These are phyloP conservation scores for Tangara arthus DNA, from an alignment of 2,797 vertebrate genomes.

Conservation along the genomic window DNA sequence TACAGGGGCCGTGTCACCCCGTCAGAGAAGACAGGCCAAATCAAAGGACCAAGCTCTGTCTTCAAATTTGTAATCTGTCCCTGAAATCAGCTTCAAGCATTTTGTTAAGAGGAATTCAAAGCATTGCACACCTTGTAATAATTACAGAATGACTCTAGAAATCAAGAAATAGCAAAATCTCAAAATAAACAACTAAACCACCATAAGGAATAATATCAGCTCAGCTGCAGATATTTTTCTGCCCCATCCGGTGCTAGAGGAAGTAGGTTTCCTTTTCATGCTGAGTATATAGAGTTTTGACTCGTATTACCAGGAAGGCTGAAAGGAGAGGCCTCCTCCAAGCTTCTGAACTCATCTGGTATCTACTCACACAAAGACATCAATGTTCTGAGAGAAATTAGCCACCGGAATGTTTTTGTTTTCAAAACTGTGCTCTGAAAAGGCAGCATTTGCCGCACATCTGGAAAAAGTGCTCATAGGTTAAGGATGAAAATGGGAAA, in stretches of 20 bases:
- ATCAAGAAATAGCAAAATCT: background rate
- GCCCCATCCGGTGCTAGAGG: constrained; percentile 24
- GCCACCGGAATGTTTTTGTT: constrained; percentile 65
- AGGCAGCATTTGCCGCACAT: constrained; percentile 63
- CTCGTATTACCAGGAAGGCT: constrained; percentile 59
- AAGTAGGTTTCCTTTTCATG: constrained; percentile 58
- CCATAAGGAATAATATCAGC: constrained; percentile 16
- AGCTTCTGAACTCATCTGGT: constrained; percentile 68
- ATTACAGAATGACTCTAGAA: background rate
- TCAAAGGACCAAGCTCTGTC: background rate
- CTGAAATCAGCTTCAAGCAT: background rate
- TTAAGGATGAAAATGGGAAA: constrained; percentile 43
- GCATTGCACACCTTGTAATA: background rate
- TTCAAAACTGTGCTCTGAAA: constrained; percentile 64
- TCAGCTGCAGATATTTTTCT: constrained; percentile 66
- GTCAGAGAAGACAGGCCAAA: background rate
- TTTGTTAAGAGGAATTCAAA: background rate
- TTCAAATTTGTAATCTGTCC: constrained; percentile 1
- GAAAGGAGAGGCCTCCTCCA: constrained; percentile 50
- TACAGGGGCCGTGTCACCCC: background rate
- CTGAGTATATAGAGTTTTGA: constrained; percentile 57
- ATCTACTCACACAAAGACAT: constrained; percentile 62
- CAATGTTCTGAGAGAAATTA: constrained; percentile 68
- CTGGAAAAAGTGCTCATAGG: constrained; percentile 67
- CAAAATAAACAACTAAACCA: constrained; percentile 34